A percentile compares a stretch with the other conserved stretches of the same genome.
phyloP scores from a whole-genome alignment of 2,888 invertebrate genomes.

The Calameuta filiformis region DNA sequence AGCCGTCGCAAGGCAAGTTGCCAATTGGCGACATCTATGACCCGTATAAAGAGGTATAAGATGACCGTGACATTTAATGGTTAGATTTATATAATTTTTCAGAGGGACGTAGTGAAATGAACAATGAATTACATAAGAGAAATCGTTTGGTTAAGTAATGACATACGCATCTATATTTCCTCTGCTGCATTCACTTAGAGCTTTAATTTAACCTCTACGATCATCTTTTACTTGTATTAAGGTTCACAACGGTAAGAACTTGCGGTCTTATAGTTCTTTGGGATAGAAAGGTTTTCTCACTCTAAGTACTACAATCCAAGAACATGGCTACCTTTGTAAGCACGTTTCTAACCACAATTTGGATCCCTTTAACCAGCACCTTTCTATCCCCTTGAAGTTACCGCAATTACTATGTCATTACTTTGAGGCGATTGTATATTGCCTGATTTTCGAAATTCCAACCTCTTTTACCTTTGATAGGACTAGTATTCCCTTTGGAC shows the following conservation, averaged over 20 bases:
- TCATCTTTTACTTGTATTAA: background rate
- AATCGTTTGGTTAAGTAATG: no score
- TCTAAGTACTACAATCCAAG: background rate
- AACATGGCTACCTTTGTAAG: background rate
- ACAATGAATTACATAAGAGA: no score
- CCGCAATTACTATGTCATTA: background rate
- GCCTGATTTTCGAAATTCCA: background rate
- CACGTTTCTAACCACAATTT: background rate
- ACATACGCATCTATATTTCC: background rate
- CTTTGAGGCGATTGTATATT: background rate
- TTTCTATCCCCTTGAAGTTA: background rate
- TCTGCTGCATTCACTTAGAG: background rate
- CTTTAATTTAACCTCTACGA: background rate
- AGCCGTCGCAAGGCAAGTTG: background rate
- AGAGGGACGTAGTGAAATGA: background rate
- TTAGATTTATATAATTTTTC: background rate
- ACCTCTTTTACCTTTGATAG: background rate
- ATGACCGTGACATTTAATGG: background rate
- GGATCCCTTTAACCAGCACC: background rate
- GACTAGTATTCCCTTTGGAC: background rate
- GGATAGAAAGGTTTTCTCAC: background rate
- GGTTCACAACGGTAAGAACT: background rate
- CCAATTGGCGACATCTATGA: background rate
- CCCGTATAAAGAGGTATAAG: background rate
- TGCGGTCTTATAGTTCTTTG: background rate